These are phyloP conservation scores for Eolophus roseicapilla DNA, from an alignment of 2,113 vertebrate species.

Conservation along the genomic window DNA sequence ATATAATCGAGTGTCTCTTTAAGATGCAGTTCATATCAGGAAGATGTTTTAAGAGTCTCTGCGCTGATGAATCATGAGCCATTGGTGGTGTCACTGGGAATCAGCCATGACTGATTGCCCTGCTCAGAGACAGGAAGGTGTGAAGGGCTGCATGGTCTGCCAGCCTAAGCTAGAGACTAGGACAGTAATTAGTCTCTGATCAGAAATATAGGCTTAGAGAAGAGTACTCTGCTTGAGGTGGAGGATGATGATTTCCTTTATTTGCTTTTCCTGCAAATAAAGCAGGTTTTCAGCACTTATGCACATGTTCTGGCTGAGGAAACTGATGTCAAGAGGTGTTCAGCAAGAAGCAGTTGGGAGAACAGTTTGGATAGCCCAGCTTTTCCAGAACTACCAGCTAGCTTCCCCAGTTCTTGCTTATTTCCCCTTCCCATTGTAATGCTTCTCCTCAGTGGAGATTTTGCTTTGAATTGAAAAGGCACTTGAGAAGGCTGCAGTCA, in stretches of 20 bases:
- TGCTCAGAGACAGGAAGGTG: constrained; percentile 20
- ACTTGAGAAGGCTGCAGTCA: neutral
- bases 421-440: neutral
- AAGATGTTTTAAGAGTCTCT: constrained; percentile 11
- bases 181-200: constrained; percentile 23
- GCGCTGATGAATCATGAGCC: constrained; percentile 46
- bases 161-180: neutral
- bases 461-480: neutral
- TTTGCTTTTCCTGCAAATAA: neutral
- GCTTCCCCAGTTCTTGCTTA: neutral
- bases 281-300: neutral
- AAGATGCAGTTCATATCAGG: neutral
- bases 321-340: neutral
- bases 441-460: neutral
- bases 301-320: neutral
- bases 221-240: neutral
- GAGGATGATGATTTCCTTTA: neutral
- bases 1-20: neutral
- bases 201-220: neutral
- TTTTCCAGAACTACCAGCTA: neutral
- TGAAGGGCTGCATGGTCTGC: neutral
- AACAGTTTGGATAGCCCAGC: neutral
- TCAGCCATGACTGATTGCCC: constrained; percentile 17
- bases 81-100: neutral
- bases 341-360: neutral